phyloP scores from a whole-genome alignment of 2,113 vertebrate genomes.

The Eulemur macaco region DNA sequence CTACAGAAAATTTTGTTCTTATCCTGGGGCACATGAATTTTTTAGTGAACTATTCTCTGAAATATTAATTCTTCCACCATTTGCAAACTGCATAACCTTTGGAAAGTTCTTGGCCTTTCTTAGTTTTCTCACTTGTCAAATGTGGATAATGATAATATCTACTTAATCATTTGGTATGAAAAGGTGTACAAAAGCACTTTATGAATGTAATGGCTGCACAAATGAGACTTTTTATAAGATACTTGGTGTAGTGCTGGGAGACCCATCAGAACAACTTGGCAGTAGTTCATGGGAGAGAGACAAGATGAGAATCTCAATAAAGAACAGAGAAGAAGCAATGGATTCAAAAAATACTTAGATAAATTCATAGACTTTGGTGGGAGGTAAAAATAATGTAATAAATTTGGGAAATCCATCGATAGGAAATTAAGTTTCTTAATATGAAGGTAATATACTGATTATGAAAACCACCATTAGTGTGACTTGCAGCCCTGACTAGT shows the following conservation, averaged over 20 bases:
- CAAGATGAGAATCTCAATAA: neutral
- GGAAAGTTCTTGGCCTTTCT: neutral
- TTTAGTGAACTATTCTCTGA: constrained; percentile 9
- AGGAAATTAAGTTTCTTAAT: constrained; percentile 31
- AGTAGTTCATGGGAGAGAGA: neutral
- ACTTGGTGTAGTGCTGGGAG: neutral
- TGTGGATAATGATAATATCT: neutral
- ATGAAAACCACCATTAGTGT: neutral
- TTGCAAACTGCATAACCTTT: neutral
- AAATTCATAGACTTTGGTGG: neutral
- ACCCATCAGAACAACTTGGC: neutral
- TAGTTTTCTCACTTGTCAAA: neutral
- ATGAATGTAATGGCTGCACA: neutral
- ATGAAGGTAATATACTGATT: neutral
- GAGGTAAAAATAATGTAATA: neutral
- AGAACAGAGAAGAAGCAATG: neutral
- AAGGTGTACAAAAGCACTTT: neutral
- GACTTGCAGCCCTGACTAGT: neutral
- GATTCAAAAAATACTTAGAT: neutral
- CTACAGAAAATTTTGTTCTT: constrained; percentile 12
- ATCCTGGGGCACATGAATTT: neutral
- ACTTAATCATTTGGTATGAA: neutral
- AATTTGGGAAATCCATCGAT: neutral
- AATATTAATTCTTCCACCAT: constrained; percentile 3
- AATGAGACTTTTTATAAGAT: neutral